Evolutionary conservation across 1,140 invertebrate genomes (phyloP).

Genomic region (Bradysia coprophila): DNA sequence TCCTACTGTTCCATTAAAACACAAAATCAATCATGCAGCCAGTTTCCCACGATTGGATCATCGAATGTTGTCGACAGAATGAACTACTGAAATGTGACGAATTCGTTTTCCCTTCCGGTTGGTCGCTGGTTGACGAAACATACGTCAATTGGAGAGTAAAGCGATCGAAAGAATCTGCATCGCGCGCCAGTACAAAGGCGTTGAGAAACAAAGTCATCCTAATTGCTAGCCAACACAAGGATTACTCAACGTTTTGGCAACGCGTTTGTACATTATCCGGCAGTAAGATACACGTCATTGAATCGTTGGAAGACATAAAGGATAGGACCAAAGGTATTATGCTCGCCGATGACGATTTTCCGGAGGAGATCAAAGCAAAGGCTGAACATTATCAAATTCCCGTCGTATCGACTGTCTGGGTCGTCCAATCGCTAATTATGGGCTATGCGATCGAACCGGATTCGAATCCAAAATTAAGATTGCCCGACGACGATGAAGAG

Average conservation of each 20-base stretch:
- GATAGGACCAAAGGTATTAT: slow-evolving; percentile 26
- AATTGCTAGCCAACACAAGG: slow-evolving; percentile 24
- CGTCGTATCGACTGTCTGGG: slow-evolving; percentile 34
- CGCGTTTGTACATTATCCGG: slow-evolving; percentile 35
- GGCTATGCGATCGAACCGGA: slow-evolving; percentile 25
- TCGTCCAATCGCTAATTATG: slow-evolving; percentile 35
- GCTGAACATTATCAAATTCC: slow-evolving; percentile 30
- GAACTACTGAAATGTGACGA: slow-evolving; percentile 21
- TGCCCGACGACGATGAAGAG: not conserved
- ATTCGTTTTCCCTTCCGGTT: slow-evolving; percentile 29
- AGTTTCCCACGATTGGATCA: slow-evolving; percentile 35
- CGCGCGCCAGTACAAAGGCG: slow-evolving; percentile 24
- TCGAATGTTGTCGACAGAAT: slow-evolving; percentile 26
- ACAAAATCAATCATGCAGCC: too few species aligned
- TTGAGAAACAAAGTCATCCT: slow-evolving; percentile 31
- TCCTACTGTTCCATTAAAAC: too few species aligned
- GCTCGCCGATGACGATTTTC: slow-evolving; percentile 31
- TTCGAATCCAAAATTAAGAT: slow-evolving; percentile 9
- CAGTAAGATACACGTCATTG: slow-evolving; percentile 26
- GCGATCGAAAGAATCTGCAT: slow-evolving; percentile 16
- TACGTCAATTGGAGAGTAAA: too few species aligned
- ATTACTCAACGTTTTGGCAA: slow-evolving; percentile 34
- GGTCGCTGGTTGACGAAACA: slow-evolving; percentile 25
- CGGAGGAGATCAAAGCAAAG: slow-evolving; percentile 30
- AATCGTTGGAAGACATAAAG: slow-evolving; percentile 24